These are phyloP conservation scores for Tinamus major DNA, from an alignment of 2,797 vertebrate genomes.

Conservation along the genomic window DNA sequence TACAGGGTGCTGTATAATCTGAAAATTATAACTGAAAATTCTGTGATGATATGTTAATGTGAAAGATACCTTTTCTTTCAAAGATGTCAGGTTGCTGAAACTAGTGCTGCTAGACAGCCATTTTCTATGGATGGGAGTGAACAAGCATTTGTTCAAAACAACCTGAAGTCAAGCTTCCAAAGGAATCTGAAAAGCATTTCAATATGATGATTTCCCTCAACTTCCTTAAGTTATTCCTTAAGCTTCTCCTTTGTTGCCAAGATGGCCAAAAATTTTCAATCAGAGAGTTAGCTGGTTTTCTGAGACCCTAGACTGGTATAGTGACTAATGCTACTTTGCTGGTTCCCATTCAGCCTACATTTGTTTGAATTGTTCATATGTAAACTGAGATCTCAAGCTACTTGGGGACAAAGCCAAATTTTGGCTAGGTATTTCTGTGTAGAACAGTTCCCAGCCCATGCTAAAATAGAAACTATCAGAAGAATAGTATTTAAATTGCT, in stretches of 20 bases:
- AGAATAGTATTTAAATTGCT: neutral
- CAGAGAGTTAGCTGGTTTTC: neutral
- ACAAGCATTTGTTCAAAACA: neutral
- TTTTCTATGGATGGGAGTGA: neutral
- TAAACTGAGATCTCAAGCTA: neutral
- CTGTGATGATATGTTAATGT: neutral
- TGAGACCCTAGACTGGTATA: neutral
- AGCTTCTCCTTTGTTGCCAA: neutral
- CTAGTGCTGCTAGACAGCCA: neutral
- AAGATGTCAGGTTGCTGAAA: neutral
- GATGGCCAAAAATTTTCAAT: neutral
- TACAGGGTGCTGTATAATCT: neutral
- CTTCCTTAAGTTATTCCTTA: neutral
- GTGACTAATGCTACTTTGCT: neutral
- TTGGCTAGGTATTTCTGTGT: neutral
- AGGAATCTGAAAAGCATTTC: neutral
- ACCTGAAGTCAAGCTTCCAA: neutral
- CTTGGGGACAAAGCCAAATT: neutral
- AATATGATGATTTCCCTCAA: neutral
- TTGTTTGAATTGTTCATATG: neutral
- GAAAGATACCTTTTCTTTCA: neutral
- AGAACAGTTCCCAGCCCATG: neutral
- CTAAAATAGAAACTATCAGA: neutral
- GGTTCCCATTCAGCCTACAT: neutral
- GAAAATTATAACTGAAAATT: neutral